A percentile compares a stretch with the other conserved stretches of the same genome.
These are phyloP conservation scores for Neoniphon sammara DNA, from an alignment of 2,797 vertebrate genomes.

Conservation along the genomic window DNA sequence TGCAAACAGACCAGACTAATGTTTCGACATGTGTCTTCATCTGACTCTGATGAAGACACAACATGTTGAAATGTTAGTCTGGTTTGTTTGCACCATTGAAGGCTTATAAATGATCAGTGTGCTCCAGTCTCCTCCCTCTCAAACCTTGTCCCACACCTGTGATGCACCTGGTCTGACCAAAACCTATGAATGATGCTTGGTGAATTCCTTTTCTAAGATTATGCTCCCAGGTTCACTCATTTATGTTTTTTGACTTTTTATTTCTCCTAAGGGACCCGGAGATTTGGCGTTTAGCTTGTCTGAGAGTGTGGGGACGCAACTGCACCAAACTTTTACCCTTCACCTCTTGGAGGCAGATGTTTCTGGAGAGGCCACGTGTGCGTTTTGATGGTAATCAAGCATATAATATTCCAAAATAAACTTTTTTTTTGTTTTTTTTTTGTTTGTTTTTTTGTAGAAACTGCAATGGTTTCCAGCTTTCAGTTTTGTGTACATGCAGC, in stretches of 20 bases:
- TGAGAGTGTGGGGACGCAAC: conserved; percentile 95
- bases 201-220: background rate
- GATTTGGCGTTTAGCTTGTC: conserved; percentile 95
- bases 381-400: conserved; percentile 91
- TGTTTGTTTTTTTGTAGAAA: too few species aligned
- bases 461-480: background rate
- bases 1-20: too few species aligned
- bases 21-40: too few species aligned
- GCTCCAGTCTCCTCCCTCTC: too few species aligned
- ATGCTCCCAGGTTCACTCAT: background rate
- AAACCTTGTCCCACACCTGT: too few species aligned
- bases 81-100: too few species aligned
- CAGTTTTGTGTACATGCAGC: background rate
- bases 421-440: too few species aligned
- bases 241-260: background rate
- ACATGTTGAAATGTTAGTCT: too few species aligned
- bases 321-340: conserved; percentile 91
- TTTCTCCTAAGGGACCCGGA: conserved; percentile 90
- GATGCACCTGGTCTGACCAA: too few species aligned
- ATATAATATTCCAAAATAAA: background rate
- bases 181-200: too few species aligned
- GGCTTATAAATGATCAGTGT: too few species aligned
- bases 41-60: too few species aligned
- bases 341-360: conserved; percentile 97
- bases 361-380: conserved; percentile 93